Evolutionary conservation across 2,797 vertebrate genomes (phyloP), one percentile per base, ranked within the genome.

Genomic region (Leptodactylus fallax): DNA sequence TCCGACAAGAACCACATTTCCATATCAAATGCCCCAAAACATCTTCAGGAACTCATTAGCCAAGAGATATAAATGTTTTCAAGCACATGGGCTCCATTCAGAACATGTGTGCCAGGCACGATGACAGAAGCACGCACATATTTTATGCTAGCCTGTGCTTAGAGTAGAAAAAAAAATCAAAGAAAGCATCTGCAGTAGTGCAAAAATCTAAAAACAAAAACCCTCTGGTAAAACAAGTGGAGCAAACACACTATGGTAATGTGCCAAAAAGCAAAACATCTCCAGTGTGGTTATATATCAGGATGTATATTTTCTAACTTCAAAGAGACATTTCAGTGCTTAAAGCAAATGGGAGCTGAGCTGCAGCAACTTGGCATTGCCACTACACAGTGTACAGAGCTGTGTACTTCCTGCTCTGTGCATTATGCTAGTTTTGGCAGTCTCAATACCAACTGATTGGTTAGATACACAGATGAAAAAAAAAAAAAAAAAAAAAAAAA

Each of bases 171-270:
- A 58, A 14, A 27, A 58, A n/a, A 69, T 69, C 14, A 69, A 69
- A 69, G 63, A 2, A 63, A 63, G 65, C 17, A 72, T 72, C 27
- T 72, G 16, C 27, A 47, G 69, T 47, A 72, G 2, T 72, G 16
- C 8, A 72, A 69, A 69, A n/a, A 19, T 45, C 69, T 16, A 63
- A 81, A 69, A 16, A 55, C 77, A 79, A 82, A 36, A 58, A 63
- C n/a, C 74, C 74, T 36, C 25, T 16, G 14, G 14, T 12, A 27
- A 69, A 69, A 69, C 63, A 63, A n/a, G 61, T 10, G 8, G 16
- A 23, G 36, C 36, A 36, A 36, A 36, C 36, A 36, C 36, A 36
- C 36, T 4, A 36, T 36, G 36, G 36, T 36, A 36, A 36, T 36
- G 36, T 36, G 23, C 10, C 23, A 67, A 67, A 13, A 25, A 25